Conservation (phyloP, 2,113 vertebrate species). For the Hyla sarda region DNA sequence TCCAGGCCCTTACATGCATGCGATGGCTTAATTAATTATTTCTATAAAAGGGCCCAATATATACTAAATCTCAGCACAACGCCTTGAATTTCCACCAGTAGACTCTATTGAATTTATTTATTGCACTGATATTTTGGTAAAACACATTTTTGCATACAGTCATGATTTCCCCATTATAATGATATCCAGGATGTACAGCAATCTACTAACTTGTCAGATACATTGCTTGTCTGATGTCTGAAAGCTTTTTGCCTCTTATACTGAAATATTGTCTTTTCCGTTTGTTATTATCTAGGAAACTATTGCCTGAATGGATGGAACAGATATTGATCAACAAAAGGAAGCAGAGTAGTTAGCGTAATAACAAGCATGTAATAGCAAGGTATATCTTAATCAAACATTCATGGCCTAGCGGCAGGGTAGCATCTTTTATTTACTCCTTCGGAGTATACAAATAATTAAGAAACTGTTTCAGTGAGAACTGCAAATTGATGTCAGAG, state of each 20-base stretch:
- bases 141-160: not conserved
- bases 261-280: conserved; percentile 29
- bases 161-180: not conserved
- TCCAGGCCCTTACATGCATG: not conserved
- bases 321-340: conserved; percentile 28
- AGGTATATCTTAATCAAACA: conserved; percentile 2
- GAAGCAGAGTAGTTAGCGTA: not conserved
- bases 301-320: conserved; percentile 19
- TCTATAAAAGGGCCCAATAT: not conserved
- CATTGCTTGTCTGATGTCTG: not conserved
- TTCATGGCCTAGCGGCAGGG: conserved; percentile 21
- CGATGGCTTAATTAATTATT: not conserved
- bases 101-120: not conserved
- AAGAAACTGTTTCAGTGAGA: conserved; percentile 18
- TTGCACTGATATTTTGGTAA: not conserved
- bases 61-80: not conserved
- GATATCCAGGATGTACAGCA: conserved; percentile 20
- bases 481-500: conserved; percentile 27
- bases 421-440: conserved; percentile 45
- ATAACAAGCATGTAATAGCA: conserved; percentile 25
- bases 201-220: conserved; percentile 12
- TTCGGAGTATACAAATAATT: conserved; percentile 39
- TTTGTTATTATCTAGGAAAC: conserved; percentile 16
- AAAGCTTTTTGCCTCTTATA: conserved; percentile 1
- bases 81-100: not conserved